These are phyloP conservation scores for Hippoglossus hippoglossus DNA, from an alignment of 2,797 vertebrate species.

Conservation along the genomic window DNA sequence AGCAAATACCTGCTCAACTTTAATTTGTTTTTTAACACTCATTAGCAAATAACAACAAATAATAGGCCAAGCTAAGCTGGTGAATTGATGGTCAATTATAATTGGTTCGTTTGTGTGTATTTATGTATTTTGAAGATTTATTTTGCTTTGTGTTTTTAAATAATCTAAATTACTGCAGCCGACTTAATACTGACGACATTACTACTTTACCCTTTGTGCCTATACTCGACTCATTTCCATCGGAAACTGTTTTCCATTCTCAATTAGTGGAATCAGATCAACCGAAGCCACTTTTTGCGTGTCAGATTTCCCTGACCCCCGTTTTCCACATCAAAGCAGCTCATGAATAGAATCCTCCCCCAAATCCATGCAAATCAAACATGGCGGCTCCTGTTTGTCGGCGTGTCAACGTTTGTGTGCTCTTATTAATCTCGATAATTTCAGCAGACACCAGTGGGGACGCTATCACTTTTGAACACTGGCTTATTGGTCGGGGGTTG, in stretches of 20 bases:
- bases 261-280: conserved; percentile 52
- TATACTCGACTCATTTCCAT: background rate
- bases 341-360: conserved; percentile 61
- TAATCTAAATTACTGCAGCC: background rate
- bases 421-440: conserved; percentile 82
- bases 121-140: background rate
- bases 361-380: conserved; percentile 74
- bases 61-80: background rate
- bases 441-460: conserved; percentile 70
- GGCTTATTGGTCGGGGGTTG: conserved; percentile 78
- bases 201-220: background rate
- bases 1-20: background rate
- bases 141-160: background rate
- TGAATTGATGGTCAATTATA: too few relatives aligned
- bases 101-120: too few relatives aligned
- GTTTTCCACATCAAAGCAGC: conserved; percentile 55
- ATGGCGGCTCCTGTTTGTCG: conserved; percentile 70
- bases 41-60: background rate
- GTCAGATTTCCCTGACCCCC: conserved; percentile 27
- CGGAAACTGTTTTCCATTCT: conserved; percentile 29
- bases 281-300: conserved; percentile 34
- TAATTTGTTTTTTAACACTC: background rate
- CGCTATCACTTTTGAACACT: conserved; percentile 74
- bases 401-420: conserved; percentile 39
- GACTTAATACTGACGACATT: background rate